Evolutionary conservation across 2,113 vertebrate species (phyloP), one percentile per base, ranked within the genome.

Genomic region (Cyphomyrus plagiostoma): DNA sequence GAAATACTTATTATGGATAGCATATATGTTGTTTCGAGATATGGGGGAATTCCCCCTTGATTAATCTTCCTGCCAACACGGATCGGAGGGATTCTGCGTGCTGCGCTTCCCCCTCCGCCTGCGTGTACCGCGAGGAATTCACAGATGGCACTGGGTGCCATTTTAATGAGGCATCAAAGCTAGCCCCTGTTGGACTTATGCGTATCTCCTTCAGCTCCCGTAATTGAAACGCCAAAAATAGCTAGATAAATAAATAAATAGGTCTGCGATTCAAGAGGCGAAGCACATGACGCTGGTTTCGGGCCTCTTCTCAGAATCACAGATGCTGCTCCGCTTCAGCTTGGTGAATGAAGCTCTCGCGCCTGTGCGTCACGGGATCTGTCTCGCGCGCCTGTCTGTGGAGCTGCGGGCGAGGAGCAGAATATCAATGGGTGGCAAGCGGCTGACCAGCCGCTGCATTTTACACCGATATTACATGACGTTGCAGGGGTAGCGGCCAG

Each of bases 141-240:
- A 39, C 46, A 46, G 23, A 45, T 62, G 80, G 52, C 56, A 15
- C 48, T 42, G 7, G 42, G 80, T 89, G 80, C 70, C 88, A 89
- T 83, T 89, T 84, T 84, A 53, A 84, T 85, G 89, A 89, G 80
- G 53, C 89, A 84, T 89, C 89, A 84, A 84, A 89, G 52, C 50
- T 21, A 23, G 56, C 30, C 89, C 35, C 30, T n/a, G 15, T 26
- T 80, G 13, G 35, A 23, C 56, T 17, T 45, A 19, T 17, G 87
- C 56, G 7, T 17, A 23, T 19, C 21, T 45, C 53, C 35, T 45
- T 42, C 53, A 62, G 39, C 87, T 46, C 87, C 87, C 8, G 80
- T 84, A 89, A 85, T 89, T 62, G 89, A 89, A 89, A 89, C 30
- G 13, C 77, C 35, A 80, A 17, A 80, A 80, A 80, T 80, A 80